A percentile compares a stretch with the other conserved stretches of the same genome.
Conservation (phyloP, 2,113 vertebrate genomes). For the Megalops atlanticus region DNA sequence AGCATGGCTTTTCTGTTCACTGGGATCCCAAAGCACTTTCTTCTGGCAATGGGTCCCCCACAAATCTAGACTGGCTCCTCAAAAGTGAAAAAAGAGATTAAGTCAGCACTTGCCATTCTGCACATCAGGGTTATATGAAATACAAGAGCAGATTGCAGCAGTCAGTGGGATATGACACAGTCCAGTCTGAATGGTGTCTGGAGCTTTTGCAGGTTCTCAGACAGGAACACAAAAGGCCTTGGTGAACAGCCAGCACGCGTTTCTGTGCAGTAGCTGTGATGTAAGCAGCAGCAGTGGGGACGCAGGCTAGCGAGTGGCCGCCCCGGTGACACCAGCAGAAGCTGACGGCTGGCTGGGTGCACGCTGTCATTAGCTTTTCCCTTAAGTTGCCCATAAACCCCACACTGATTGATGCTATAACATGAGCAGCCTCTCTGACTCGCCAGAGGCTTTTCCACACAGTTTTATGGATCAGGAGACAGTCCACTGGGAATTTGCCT, state of each 20-base stretch:
- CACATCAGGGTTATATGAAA: not conserved
- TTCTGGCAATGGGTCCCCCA: not conserved
- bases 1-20: not conserved
- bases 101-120: not conserved
- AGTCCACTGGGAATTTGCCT: not conserved
- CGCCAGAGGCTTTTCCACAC: not conserved
- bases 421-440: not conserved
- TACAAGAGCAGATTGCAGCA: conserved; percentile 1
- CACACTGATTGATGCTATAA: not conserved
- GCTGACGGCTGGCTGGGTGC: not conserved
- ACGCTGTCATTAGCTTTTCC: not conserved
- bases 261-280: too few species aligned
- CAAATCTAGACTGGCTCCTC: not conserved
- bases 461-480: not conserved
- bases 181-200: not conserved
- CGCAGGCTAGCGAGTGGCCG: too few species aligned
- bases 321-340: not conserved
- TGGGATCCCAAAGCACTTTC: not conserved
- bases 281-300: not conserved
- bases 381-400: conserved; percentile 9
- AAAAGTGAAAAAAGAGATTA: not conserved
- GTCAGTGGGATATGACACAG: not conserved
- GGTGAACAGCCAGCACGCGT: not conserved
- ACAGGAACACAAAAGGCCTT: not conserved
- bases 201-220: not conserved